Conservation (phyloP, 2,797 vertebrate species). For the Girardinus metallicus region DNA sequence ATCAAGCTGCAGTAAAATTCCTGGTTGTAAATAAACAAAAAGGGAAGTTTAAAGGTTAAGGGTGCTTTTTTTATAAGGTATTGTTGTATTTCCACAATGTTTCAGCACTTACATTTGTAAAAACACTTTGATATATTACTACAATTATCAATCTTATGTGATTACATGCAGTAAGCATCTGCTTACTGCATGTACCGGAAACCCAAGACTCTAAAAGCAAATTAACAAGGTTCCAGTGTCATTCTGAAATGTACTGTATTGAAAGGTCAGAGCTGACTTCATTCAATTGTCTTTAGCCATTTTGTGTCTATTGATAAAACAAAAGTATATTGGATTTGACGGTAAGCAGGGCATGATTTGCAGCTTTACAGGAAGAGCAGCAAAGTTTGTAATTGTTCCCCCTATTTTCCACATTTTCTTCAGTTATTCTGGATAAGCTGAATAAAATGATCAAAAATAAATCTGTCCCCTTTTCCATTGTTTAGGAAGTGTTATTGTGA, state of each 20-base stretch:
- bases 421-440: background rate
- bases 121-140: background rate
- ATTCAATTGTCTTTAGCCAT: background rate
- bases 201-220: background rate
- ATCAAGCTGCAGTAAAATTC: background rate
- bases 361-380: background rate
- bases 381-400: background rate
- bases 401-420: background rate
- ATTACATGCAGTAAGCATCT: no score
- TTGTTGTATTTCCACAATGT: background rate
- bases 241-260: background rate
- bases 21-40: background rate
- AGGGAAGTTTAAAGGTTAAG: background rate
- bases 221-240: background rate
- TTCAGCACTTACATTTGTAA: background rate
- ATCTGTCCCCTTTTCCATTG: background rate
- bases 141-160: background rate
- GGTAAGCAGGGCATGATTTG: conserved; percentile 1
- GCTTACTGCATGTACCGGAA: background rate
- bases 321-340: conserved; percentile 13
- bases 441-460: background rate
- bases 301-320: background rate
- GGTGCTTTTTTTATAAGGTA: background rate
- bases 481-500: background rate
- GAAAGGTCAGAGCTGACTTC: background rate